These are phyloP conservation scores for Chrysolina americana DNA, from an alignment of 2,888 invertebrate genomes.

Conservation along the genomic window DNA sequence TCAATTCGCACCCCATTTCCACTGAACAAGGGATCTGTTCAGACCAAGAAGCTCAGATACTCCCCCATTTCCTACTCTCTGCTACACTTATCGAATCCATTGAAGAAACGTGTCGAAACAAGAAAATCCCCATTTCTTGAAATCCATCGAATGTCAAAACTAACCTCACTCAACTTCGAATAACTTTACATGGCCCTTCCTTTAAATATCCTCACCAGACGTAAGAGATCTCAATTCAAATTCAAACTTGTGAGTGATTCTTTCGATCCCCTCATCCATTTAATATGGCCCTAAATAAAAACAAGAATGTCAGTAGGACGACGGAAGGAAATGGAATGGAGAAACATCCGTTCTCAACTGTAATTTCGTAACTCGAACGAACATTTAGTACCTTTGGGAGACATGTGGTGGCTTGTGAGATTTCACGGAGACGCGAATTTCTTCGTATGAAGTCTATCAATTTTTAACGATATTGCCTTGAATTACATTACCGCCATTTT, in stretches of 20 bases:
- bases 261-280: not conserved
- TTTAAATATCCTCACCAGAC: no score
- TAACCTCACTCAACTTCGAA: no score
- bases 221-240: not conserved
- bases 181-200: no score
- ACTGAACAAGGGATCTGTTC: no score
- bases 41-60: no score
- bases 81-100: no score
- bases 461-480: conserved; percentile 40
- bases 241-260: conserved; percentile 4
- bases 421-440: conserved; percentile 35
- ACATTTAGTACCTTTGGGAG: conserved; percentile 41
- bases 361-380: conserved; percentile 35
- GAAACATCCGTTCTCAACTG: conserved; percentile 7
- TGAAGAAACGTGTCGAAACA: no score
- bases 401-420: conserved; percentile 29
- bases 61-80: no score
- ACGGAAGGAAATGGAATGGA: conserved; percentile 17
- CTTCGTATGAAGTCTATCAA: conserved; percentile 40
- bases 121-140: no score
- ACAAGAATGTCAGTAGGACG: not conserved
- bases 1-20: no score
- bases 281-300: not conserved
- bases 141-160: no score
- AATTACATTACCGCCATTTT: conserved; percentile 40